Percentiles rank a stretch among this genome's conserved stretches.
Evolutionary conservation across 1,140 invertebrate species (phyloP).

Genomic region (Zaprionus camerounensis): DNA sequence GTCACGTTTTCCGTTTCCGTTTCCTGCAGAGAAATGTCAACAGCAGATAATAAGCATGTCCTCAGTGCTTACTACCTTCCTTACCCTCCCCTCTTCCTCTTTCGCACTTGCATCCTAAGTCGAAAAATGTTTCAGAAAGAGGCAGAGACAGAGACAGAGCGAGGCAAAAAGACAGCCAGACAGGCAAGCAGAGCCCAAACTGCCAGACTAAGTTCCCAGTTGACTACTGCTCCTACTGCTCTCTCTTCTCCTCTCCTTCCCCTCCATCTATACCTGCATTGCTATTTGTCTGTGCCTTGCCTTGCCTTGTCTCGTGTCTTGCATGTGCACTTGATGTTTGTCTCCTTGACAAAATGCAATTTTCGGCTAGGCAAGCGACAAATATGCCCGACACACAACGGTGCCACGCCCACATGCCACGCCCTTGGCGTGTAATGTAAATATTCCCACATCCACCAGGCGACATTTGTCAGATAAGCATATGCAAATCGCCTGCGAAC

Average conservation of each 20-base stretch:
- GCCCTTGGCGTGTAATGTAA: not conserved
- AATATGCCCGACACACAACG: not conserved
- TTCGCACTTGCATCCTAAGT: conserved; percentile 12
- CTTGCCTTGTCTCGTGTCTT: conserved; percentile 1
- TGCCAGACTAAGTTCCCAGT: conserved; percentile 3
- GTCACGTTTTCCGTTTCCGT: conserved; percentile 62
- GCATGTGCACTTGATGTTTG: conserved; percentile 38
- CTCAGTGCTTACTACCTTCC: conserved; percentile 57
- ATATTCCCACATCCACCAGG: conserved; percentile 1
- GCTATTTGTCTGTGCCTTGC: conserved; percentile 28
- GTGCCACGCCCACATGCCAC: not conserved
- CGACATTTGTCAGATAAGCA: conserved; percentile 30
- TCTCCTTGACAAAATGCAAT: conserved; percentile 44
- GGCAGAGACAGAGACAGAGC: not conserved
- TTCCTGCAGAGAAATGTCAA: conserved; percentile 60
- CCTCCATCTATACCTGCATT: not conserved
- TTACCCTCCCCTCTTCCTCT: conserved; percentile 28
- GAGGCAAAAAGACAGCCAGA: not conserved
- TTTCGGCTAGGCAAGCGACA: conserved; percentile 5
- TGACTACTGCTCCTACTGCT: not conserved
- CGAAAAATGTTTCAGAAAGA: conserved; percentile 29
- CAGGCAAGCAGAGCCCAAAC: not conserved
- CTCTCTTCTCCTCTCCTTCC: not conserved
- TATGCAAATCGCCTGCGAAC: conserved; percentile 41
- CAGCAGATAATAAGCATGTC: conserved; percentile 71